phyloP scores from a whole-genome alignment of 1,140 invertebrate genomes.

The Drosophila busckii region DNA sequence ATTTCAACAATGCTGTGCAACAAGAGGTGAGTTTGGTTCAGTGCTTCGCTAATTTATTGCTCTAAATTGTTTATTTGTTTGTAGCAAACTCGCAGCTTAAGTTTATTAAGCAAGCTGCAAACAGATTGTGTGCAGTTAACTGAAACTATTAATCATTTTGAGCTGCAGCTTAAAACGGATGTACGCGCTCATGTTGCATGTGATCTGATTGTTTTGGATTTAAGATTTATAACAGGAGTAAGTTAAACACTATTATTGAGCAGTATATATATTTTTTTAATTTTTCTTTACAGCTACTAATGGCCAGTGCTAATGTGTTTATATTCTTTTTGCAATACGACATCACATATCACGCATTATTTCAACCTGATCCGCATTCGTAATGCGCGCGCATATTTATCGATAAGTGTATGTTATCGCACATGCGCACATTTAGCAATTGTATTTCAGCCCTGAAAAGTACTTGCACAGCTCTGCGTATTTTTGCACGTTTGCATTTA shows the following conservation, averaged over 20 bases:
- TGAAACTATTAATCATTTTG: slow-evolving; percentile 44
- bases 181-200: slow-evolving; percentile 41
- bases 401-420: neutral
- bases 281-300: slow-evolving; percentile 36
- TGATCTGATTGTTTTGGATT: slow-evolving; percentile 36
- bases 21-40: slow-evolving; percentile 9
- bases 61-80: neutral
- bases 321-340: slow-evolving; percentile 72
- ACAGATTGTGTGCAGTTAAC: slow-evolving; percentile 4
- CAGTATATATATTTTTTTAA: neutral
- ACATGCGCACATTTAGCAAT: no score
- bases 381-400: neutral
- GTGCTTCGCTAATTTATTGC: neutral
- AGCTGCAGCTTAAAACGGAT: slow-evolving; percentile 31
- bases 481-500: slow-evolving; percentile 22
- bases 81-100: slow-evolving; percentile 44
- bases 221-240: slow-evolving; percentile 50
- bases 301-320: slow-evolving; percentile 53
- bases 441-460: slow-evolving; percentile 4
- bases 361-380: slow-evolving; percentile 6
- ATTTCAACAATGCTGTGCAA: slow-evolving; percentile 41
- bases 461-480: slow-evolving; percentile 4
- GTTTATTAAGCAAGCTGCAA: slow-evolving; percentile 2
- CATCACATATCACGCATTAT: slow-evolving; percentile 59
- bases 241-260: neutral